phyloP scores from a whole-genome alignment of 1,140 invertebrate genomes.

The Acromyrmex echinatior region DNA sequence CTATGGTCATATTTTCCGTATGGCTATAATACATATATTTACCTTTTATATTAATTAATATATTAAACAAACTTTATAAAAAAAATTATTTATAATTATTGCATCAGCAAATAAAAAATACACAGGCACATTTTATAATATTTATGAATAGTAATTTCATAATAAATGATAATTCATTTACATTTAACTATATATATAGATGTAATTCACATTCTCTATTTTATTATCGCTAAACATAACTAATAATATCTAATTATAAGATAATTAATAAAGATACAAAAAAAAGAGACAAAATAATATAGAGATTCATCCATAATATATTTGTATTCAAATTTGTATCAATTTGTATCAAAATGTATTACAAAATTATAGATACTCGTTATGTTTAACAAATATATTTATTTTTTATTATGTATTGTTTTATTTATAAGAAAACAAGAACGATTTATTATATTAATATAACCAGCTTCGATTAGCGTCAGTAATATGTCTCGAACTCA shows the following conservation, averaged over 20 bases:
- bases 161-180: not conserved
- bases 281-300: too few relatives aligned
- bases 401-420: not conserved
- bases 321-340: not conserved
- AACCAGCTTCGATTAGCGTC: conserved; percentile 3
- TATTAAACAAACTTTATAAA: not conserved
- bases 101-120: not conserved
- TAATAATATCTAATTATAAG: conserved; percentile 4
- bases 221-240: not conserved
- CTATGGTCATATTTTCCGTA: too few relatives aligned
- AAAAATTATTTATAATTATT: conserved; percentile 15
- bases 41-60: not conserved
- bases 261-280: too few relatives aligned
- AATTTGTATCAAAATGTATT: not conserved
- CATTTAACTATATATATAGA: not conserved
- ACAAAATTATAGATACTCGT: not conserved
- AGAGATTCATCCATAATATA: not conserved
- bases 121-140: not conserved
- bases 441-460: not conserved
- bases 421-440: not conserved
- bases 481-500: not conserved
- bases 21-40: too few relatives aligned
- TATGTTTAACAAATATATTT: not conserved
- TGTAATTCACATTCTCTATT: conserved; percentile 6
- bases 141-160: not conserved